Evolutionary conservation across 30 jellyfish, hydroid and myxozoan species (phyloP).

Genomic region (Aurelia sp.): DNA sequence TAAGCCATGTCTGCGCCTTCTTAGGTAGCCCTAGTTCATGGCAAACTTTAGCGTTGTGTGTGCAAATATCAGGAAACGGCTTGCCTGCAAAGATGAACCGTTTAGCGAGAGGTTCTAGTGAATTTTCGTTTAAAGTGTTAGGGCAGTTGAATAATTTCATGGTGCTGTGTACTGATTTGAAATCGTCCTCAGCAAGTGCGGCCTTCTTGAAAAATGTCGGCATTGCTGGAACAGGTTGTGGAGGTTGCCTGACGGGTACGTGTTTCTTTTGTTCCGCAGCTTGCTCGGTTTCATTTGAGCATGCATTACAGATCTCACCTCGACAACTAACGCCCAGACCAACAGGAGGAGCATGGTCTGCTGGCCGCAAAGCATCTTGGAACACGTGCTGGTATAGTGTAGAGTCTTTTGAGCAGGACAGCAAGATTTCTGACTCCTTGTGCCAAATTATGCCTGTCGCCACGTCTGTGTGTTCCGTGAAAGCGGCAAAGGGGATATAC

Average conservation of each 20-base stretch:
- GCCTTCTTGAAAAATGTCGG: constrained; percentile 78
- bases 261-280: constrained; percentile 26
- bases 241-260: constrained; percentile 20
- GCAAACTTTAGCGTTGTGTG: constrained; percentile 75
- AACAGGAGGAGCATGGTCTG: constrained; percentile 95
- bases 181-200: constrained; percentile 71
- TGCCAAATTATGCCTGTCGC: constrained; percentile 98
- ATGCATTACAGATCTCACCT: constrained; percentile 90
- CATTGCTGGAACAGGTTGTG: constrained; percentile 53
- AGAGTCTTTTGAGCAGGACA: constrained; percentile 91
- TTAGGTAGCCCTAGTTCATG: constrained; percentile 57
- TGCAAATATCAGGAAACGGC: constrained; percentile 57
- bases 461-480: constrained; percentile 88
- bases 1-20: constrained; percentile 90
- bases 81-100: constrained; percentile 45
- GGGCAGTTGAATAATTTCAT: constrained; percentile 58
- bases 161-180: constrained; percentile 83
- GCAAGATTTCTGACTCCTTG: constrained; percentile 85
- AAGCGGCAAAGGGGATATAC: constrained; percentile 94
- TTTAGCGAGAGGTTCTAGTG: constrained; percentile 37
- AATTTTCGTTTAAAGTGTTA: constrained; percentile 28
- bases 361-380: constrained; percentile 95
- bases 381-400: constrained; percentile 82
- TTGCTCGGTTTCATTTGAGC: constrained; percentile 55
- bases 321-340: constrained; percentile 92